Percentiles rank a stretch among this genome's conserved stretches.
These are phyloP conservation scores for Akabosia matsudoensis DNA, from an alignment of 1,140 invertebrate genomes.

Conservation along the genomic window DNA sequence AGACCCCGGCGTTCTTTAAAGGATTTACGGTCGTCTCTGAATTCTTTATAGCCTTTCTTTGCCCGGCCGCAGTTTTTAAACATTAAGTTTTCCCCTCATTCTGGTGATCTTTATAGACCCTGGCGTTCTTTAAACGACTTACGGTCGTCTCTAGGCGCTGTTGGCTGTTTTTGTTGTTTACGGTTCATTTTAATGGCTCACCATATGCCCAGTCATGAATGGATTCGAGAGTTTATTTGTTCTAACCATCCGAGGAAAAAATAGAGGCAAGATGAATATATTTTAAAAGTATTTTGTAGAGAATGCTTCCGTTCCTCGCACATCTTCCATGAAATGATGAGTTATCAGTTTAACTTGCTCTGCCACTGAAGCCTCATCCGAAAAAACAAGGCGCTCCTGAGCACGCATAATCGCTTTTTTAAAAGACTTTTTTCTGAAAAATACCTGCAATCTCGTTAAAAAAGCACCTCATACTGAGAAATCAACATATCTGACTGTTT, in stretches of 20 bases:
- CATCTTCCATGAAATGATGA: slow-evolving; percentile 15
- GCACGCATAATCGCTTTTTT: background rate
- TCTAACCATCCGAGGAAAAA: background rate
- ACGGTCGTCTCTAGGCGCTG: no score
- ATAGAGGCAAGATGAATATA: no score
- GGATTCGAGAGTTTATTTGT: slow-evolving; percentile 1
- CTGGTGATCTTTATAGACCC: no score
- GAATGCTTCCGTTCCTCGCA: slow-evolving; percentile 3
- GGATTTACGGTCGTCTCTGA: no score
- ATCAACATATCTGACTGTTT: no score
- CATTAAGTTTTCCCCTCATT: no score
- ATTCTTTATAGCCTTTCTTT: no score
- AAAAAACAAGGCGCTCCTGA: background rate
- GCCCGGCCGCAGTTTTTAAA: no score
- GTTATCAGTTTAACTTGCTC: slow-evolving; percentile 21
- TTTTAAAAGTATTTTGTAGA: background rate
- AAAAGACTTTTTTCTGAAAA: background rate
- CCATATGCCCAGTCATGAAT: slow-evolving; percentile 23
- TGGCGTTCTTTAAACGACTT: no score
- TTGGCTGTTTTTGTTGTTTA: background rate
- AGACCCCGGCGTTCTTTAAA: no score
- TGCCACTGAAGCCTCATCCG: background rate
- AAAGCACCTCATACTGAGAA: no score
- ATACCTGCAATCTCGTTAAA: no score
- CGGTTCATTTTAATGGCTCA: background rate